phyloP scores from a whole-genome alignment of 2,797 vertebrate species.

The Schizopygopsis pylzovi region DNA sequence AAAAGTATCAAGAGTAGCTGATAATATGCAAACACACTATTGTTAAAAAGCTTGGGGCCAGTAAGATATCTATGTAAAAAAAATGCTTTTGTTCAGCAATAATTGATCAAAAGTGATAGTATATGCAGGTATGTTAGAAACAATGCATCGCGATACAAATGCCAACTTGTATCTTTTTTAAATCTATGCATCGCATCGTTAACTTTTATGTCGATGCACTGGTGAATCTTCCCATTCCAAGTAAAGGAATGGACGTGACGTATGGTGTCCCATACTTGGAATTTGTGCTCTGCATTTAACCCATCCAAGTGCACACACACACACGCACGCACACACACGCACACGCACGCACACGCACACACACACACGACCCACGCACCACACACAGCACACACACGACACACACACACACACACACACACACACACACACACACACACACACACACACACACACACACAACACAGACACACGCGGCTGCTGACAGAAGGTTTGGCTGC shows the following conservation, averaged over 20 bases:
- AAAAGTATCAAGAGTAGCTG: neutral
- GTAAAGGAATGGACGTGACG: too few species aligned
- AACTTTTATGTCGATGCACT: too few species aligned
- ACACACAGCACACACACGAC: neutral
- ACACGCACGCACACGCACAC: neutral
- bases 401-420: neutral
- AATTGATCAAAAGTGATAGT: neutral
- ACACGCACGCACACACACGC: too few species aligned
- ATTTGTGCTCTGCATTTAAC: too few species aligned
- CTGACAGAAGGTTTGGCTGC: conserved; percentile 21
- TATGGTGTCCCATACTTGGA: too few species aligned
- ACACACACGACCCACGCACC: neutral
- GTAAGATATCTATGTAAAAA: too few species aligned
- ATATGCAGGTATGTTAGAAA: too few species aligned
- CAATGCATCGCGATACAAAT: too few species aligned
- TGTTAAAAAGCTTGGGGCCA: neutral
- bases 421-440: neutral
- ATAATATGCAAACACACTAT: neutral
- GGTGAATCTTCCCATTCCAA: too few species aligned
- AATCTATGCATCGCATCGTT: too few species aligned
- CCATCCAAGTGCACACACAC: too few species aligned
- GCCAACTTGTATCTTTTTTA: too few species aligned
- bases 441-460: neutral
- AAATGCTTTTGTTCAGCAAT: neutral
- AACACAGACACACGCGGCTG: conserved; percentile 1